phyloP scores from a whole-genome alignment of 1,140 invertebrate genomes.

The Bombus affinis region DNA sequence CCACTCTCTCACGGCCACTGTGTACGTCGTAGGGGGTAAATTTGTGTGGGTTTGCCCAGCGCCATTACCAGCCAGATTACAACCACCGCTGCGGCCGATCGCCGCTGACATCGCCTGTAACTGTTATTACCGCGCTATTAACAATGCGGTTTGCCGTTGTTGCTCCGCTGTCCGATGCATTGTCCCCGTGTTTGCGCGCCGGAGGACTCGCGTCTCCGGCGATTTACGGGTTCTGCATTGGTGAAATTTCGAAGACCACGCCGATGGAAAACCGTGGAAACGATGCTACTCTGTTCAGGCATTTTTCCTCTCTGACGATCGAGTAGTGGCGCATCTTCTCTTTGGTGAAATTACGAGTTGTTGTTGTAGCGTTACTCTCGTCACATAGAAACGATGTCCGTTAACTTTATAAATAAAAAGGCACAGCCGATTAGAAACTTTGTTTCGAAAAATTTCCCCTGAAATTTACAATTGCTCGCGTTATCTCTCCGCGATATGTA shows the following conservation, averaged over 20 bases:
- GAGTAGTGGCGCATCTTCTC: too few relatives aligned
- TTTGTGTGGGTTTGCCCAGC: conserved; percentile 46
- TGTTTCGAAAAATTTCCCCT: too few relatives aligned
- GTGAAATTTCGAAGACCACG: conserved; percentile 19
- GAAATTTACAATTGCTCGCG: too few relatives aligned
- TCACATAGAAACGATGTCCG: rapidly evolving
- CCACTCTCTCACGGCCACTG: conserved; percentile 5
- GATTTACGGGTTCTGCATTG: conserved; percentile 16
- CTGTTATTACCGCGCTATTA: conserved; percentile 59
- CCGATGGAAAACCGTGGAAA: too few relatives aligned
- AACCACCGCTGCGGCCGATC: conserved; percentile 50
- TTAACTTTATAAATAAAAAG: too few relatives aligned
- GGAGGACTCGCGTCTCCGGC: background rate
- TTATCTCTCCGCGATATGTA: too few relatives aligned
- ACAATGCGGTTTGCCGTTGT: conserved; percentile 47
- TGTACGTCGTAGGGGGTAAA: conserved; percentile 53
- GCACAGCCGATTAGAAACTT: rapidly evolving
- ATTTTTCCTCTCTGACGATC: too few relatives aligned
- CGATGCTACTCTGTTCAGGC: too few relatives aligned
- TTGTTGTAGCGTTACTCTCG: too few relatives aligned
- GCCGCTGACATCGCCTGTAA: conserved; percentile 33
- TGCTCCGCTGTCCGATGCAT: conserved; percentile 33
- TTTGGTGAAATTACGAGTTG: rapidly evolving
- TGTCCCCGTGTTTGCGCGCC: conserved; percentile 22
- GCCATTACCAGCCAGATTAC: conserved; percentile 60